phyloP scores from a whole-genome alignment of 23 tunicate genomes.

The Trididemnum clinides region DNA sequence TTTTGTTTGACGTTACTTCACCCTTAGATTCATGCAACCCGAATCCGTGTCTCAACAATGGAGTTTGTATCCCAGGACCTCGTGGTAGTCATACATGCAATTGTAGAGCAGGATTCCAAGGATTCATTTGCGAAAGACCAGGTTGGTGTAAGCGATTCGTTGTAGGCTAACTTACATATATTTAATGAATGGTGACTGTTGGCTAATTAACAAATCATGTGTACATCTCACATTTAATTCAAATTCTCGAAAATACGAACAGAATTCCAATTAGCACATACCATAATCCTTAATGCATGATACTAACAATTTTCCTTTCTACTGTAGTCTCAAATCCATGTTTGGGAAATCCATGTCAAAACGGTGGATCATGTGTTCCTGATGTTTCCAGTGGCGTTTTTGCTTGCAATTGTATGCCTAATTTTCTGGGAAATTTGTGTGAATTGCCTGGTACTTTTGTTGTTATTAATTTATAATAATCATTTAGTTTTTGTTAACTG shows the following conservation, averaged over 20 bases:
- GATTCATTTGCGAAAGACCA: not conserved
- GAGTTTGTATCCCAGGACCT: not conserved
- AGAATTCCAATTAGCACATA: no score
- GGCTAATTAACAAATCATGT: no score
- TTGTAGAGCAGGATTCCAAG: not conserved
- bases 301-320: no score
- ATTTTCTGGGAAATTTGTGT: not conserved
- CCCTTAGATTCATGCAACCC: not conserved
- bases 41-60: not conserved
- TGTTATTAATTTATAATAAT: no score
- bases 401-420: not conserved
- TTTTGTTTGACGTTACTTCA: no score
- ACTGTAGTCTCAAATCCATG: slow-evolving; percentile 3
- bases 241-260: no score
- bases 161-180: no score
- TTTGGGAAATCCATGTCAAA: slow-evolving; percentile 4
- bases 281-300: no score
- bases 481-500: no score
- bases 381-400: not conserved
- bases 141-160: no score
- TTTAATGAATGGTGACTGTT: no score
- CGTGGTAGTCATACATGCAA: not conserved
- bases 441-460: not conserved
- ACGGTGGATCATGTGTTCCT: not conserved
- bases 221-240: no score